Evolutionary conservation across 37 sponge, comb jelly and placozoan species (phyloP).

Genomic region (Cliona cf. orientalis): DNA sequence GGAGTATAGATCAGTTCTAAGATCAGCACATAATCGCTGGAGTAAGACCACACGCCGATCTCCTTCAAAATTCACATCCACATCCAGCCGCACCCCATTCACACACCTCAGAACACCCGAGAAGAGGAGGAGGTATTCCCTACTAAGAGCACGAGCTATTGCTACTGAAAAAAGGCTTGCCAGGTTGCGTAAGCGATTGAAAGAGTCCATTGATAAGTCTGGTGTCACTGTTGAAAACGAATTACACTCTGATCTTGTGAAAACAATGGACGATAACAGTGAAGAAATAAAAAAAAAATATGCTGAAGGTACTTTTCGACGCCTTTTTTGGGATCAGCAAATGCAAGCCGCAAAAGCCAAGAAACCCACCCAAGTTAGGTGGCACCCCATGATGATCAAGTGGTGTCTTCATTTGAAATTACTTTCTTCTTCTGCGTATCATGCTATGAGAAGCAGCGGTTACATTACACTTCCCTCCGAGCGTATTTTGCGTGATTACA

Average conservation of each 20-base stretch:
- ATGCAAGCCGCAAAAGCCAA: constrained; percentile 18
- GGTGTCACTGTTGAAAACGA: constrained; percentile 27
- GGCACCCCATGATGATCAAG: constrained; percentile 60
- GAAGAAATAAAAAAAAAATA: neutral
- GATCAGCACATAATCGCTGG: constrained; percentile 33
- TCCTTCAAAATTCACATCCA: constrained; percentile 4
- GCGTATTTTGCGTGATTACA: constrained; percentile 20
- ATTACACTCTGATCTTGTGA: constrained; percentile 23
- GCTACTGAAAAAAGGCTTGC: constrained; percentile 5
- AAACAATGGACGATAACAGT: constrained; percentile 21
- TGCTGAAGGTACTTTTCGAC: constrained; percentile 26
- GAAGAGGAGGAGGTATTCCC: neutral
- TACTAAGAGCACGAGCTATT: neutral
- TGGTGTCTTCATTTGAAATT: constrained; percentile 51
- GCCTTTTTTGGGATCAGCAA: constrained; percentile 54
- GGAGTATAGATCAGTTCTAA: constrained; percentile 5
- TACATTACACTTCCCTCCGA: constrained; percentile 28
- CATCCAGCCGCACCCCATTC: too few relatives aligned
- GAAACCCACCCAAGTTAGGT: constrained; percentile 33
- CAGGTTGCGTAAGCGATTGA: constrained; percentile 5
- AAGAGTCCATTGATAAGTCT: neutral
- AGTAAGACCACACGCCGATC: neutral
- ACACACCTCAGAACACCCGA: constrained; percentile 34
- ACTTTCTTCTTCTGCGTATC: constrained; percentile 39
- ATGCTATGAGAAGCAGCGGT: constrained; percentile 9